Percentiles rank a stretch among this genome's conserved stretches.
These are phyloP conservation scores for Caloenas nicobarica DNA, from an alignment of 2,113 vertebrate species.

Conservation along the genomic window DNA sequence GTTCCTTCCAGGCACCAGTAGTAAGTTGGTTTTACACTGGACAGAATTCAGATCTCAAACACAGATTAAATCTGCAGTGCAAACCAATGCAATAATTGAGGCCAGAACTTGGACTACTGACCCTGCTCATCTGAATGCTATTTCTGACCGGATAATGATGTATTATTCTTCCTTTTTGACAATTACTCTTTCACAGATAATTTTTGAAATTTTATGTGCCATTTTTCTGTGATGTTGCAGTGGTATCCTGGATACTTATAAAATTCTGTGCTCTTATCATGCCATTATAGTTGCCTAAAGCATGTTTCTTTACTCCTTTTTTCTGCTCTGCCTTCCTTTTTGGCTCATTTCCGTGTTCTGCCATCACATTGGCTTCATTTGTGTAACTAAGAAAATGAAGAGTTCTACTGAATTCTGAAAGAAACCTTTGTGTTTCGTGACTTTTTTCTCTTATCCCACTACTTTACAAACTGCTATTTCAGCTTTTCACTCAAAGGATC, in stretches of 20 bases:
- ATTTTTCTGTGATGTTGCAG: constrained; percentile 1
- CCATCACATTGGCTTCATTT: constrained; percentile 40
- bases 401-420: constrained; percentile 31
- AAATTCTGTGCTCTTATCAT: not conserved
- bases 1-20: not conserved
- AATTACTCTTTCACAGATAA: constrained; percentile 47
- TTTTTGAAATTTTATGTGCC: constrained; percentile 33
- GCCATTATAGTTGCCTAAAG: constrained; percentile 37
- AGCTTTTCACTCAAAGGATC: constrained; percentile 15
- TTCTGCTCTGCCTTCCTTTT: constrained; percentile 27
- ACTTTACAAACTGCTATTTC: constrained; percentile 18
- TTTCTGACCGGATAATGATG: constrained; percentile 25
- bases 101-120: constrained; percentile 20
- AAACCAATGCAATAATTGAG: constrained; percentile 23
- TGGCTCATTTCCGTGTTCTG: constrained; percentile 1
- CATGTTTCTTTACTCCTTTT: constrained; percentile 25
- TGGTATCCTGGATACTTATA: constrained; percentile 53
- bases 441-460: constrained; percentile 2
- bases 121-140: constrained; percentile 36
- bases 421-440: constrained; percentile 31
- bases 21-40: constrained; percentile 5
- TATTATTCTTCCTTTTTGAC: constrained; percentile 39
- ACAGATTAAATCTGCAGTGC: not conserved
- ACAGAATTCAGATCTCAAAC: not conserved
- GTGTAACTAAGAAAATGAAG: constrained; percentile 46